A percentile compares a stretch with the other conserved stretches of the same genome.
Evolutionary conservation across 1,140 invertebrate genomes (phyloP).

Genomic region (Anastrepha ludens): DNA sequence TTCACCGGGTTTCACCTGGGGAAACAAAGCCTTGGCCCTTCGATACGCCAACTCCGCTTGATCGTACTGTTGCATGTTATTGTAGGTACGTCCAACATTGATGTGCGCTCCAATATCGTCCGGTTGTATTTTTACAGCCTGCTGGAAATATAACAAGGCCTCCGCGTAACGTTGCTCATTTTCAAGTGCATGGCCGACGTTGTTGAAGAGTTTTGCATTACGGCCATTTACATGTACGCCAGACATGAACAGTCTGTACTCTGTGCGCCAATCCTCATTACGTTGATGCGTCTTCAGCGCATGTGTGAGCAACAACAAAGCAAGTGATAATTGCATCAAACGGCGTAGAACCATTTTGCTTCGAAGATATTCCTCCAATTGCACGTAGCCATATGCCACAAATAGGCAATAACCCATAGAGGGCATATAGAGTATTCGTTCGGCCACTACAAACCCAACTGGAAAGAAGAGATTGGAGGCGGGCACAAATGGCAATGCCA

Average conservation of each 20-base stretch:
- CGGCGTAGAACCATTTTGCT: conserved; percentile 66
- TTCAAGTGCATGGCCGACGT: conserved; percentile 96
- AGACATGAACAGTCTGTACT: conserved; percentile 95
- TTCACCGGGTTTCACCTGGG: conserved; percentile 92
- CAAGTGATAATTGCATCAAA: conserved; percentile 79
- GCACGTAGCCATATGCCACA: conserved; percentile 85
- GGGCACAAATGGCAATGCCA: conserved; percentile 94
- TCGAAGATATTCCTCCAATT: conserved; percentile 62
- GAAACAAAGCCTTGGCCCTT: conserved; percentile 90
- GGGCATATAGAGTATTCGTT: conserved; percentile 96
- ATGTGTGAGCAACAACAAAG: conserved; percentile 83
- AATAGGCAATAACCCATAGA: conserved; percentile 98
- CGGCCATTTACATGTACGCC: conserved; percentile 91
- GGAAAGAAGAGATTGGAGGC: conserved; percentile 98
- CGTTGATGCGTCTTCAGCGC: conserved; percentile 88
- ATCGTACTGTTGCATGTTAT: conserved; percentile 91
- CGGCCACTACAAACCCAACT: conserved; percentile 97
- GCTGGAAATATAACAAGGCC: conserved; percentile 93
- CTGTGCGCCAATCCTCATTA: conserved; percentile 94
- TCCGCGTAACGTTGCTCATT: conserved; percentile 88
- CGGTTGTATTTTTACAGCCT: conserved; percentile 93
- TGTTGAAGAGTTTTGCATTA: conserved; percentile 98
- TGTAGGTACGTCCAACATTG: conserved; percentile 96
- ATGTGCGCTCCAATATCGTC: conserved; percentile 98
- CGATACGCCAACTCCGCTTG: conserved; percentile 95